Percentiles rank a stretch among this genome's conserved stretches.
Evolutionary conservation across 2,113 vertebrate genomes (phyloP).

Genomic region (Oryzias celebensis): DNA sequence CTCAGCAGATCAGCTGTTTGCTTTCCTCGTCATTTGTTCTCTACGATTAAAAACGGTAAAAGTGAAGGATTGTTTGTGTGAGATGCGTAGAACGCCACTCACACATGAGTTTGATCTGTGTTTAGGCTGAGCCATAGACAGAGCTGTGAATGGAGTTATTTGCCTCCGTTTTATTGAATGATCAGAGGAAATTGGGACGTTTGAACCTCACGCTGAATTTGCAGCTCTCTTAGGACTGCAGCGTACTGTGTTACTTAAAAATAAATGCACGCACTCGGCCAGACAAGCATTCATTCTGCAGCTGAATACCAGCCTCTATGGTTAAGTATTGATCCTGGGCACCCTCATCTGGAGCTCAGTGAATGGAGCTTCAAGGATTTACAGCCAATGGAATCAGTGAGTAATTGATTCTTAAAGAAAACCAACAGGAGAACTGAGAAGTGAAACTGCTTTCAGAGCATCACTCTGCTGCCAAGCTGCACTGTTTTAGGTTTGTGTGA

Average conservation of each 20-base stretch:
- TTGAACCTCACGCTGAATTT: not conserved
- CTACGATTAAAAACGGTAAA: too few relatives aligned
- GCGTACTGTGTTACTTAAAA: conserved; percentile 9
- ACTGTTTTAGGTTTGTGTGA: conserved; percentile 9
- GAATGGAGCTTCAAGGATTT: conserved; percentile 49
- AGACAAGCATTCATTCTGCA: conserved; percentile 30
- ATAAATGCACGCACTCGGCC: conserved; percentile 1
- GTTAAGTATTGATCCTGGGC: conserved; percentile 53
- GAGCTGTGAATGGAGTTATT: not conserved
- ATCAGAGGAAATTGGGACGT: not conserved
- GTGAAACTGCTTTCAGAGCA: conserved; percentile 46
- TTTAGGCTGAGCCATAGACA: not conserved
- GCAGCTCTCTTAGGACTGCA: not conserved
- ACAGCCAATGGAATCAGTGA: conserved; percentile 40
- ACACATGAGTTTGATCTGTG: too few relatives aligned
- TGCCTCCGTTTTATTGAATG: not conserved
- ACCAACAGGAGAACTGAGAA: conserved; percentile 38
- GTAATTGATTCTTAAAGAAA: conserved; percentile 64
- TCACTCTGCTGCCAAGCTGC: conserved; percentile 18
- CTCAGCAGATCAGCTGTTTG: too few relatives aligned
- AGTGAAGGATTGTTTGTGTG: too few relatives aligned
- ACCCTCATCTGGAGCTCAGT: conserved; percentile 50
- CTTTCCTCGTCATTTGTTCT: too few relatives aligned
- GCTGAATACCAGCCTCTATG: conserved; percentile 34
- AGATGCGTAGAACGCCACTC: too few relatives aligned